A percentile compares a stretch with the other conserved stretches of the same genome.
phyloP scores from a whole-genome alignment of 2,888 invertebrate species.

The Drosophila phalerata region DNA sequence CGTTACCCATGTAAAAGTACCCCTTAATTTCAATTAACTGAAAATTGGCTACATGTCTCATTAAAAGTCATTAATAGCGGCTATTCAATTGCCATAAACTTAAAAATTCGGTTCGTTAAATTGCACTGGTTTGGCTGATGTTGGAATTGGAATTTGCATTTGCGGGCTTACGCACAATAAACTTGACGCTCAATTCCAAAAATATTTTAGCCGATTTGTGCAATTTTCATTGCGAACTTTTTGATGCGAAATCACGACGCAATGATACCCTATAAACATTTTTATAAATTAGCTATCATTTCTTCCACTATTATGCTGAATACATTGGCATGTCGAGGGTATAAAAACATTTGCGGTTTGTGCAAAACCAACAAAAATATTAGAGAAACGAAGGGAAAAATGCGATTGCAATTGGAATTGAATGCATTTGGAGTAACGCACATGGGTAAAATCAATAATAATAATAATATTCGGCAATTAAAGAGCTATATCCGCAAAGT shows the following conservation, averaged over 20 bases:
- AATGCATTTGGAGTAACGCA: slow-evolving; percentile 55
- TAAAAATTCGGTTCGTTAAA: slow-evolving; percentile 43
- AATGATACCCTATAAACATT: neutral
- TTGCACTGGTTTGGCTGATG: slow-evolving; percentile 48
- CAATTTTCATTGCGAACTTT: slow-evolving; percentile 51
- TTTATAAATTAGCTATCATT: neutral
- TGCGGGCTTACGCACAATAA: slow-evolving; percentile 37
- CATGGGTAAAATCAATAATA: slow-evolving; percentile 55
- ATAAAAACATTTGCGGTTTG: slow-evolving; percentile 34
- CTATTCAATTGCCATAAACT: slow-evolving; percentile 50
- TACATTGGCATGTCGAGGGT: neutral
- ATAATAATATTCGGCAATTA: slow-evolving; percentile 65
- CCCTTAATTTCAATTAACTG: slow-evolving; percentile 42
- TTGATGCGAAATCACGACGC: slow-evolving; percentile 1
- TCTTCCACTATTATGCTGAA: neutral
- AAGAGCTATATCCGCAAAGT: slow-evolving; percentile 62
- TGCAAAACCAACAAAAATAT: slow-evolving; percentile 2
- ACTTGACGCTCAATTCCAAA: slow-evolving; percentile 14
- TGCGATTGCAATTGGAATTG: slow-evolving; percentile 35
- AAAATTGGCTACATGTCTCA: slow-evolving; percentile 19
- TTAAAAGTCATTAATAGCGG: slow-evolving; percentile 32
- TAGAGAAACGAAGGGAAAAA: neutral
- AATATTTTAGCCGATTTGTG: slow-evolving; percentile 54
- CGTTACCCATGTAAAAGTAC: neutral
- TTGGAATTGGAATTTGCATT: slow-evolving; percentile 42